Evolutionary conservation across 2,113 vertebrate genomes (phyloP).

Genomic region (Alectura lathami): DNA sequence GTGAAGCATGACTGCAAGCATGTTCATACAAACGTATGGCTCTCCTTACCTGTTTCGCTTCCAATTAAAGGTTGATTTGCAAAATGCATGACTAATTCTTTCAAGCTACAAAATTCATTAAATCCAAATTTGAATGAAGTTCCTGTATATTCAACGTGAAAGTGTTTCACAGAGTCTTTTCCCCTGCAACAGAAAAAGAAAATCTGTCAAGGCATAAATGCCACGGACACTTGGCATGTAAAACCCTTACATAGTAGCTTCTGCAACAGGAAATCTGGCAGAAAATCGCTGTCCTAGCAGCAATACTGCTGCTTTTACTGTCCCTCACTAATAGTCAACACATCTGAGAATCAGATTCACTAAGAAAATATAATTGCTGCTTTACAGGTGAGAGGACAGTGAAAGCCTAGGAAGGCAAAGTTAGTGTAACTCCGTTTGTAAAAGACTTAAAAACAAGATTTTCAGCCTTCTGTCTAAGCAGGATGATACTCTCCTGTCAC

Average conservation of each 20-base stretch:
- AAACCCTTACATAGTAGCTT: neutral
- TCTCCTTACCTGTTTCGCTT: conserved; percentile 89
- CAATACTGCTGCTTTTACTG: neutral
- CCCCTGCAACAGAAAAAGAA: conserved; percentile 77
- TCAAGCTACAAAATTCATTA: conserved; percentile 87
- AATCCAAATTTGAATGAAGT: conserved; percentile 89
- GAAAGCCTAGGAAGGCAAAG: neutral
- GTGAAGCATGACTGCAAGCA: neutral
- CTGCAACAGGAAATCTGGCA: neutral
- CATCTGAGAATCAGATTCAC: neutral
- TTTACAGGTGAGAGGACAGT: neutral
- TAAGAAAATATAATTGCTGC: neutral
- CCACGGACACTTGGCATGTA: neutral
- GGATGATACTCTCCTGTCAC: neutral
- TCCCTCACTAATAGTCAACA: neutral
- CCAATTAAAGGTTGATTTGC: conserved; percentile 96
- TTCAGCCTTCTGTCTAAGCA: neutral
- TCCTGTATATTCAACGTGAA: conserved; percentile 84
- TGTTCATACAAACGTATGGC: neutral
- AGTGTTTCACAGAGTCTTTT: conserved; percentile 96
- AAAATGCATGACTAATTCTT: conserved; percentile 90
- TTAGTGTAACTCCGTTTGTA: no score
- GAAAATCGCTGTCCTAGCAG: neutral
- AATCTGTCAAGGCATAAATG: neutral
- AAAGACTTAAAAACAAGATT: neutral